Percentiles rank a stretch among this genome's conserved stretches.
phyloP scores from a whole-genome alignment of 2,888 invertebrate species.

The Ennomos quercinarius region DNA sequence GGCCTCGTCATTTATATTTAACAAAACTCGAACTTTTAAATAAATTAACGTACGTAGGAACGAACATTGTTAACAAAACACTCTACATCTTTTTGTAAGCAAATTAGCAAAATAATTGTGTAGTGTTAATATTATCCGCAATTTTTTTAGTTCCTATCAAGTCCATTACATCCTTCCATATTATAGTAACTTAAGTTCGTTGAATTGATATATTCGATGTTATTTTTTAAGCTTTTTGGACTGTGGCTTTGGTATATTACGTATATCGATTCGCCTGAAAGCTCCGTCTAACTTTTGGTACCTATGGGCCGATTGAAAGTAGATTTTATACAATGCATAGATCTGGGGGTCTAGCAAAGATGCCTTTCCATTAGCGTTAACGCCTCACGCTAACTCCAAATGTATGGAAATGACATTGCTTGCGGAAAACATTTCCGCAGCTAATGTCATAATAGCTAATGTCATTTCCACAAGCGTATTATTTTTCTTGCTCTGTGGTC shows the following conservation, averaged over 20 bases:
- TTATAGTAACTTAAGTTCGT: slow-evolving; percentile 27
- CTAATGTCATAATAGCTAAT: no score
- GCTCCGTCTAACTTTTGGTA: slow-evolving; percentile 34
- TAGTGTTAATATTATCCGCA: slow-evolving; percentile 39
- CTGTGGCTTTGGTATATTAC: slow-evolving; percentile 36
- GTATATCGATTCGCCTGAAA: slow-evolving; percentile 28
- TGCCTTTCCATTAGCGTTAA: no score
- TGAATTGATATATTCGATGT: slow-evolving; percentile 29
- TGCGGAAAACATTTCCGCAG: no score
- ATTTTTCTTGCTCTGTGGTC: no score
- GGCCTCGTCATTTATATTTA: slow-evolving; percentile 25
- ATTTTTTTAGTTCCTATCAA: slow-evolving; percentile 55
- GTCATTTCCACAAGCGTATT: no score
- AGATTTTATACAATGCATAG: slow-evolving; percentile 28
- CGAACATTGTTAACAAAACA: slow-evolving; percentile 33
- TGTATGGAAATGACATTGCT: no score
- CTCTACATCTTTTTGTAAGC: slow-evolving; percentile 43
- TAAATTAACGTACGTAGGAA: slow-evolving; percentile 24
- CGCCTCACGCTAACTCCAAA: no score
- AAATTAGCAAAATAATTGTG: slow-evolving; percentile 46
- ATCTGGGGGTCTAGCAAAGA: no score
- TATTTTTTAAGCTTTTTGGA: slow-evolving; percentile 49
- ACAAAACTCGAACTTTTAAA: slow-evolving; percentile 5
- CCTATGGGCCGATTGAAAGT: slow-evolving; percentile 31
- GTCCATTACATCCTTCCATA: slow-evolving; percentile 63